phyloP scores from a whole-genome alignment of 1,140 invertebrate species.

The Drosophila fuyamai region DNA sequence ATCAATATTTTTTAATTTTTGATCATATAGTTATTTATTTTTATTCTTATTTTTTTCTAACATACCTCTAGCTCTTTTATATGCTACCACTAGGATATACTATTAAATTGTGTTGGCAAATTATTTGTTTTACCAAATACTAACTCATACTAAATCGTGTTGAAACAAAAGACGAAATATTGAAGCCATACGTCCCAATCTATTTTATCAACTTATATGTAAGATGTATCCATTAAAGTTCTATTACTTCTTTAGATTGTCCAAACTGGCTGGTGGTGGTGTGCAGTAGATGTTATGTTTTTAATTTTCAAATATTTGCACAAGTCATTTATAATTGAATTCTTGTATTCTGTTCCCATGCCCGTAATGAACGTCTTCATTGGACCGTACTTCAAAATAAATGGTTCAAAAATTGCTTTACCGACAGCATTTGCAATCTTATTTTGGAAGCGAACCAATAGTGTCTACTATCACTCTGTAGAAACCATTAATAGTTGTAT shows the following conservation, averaged over 20 bases:
- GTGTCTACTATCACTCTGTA: neutral
- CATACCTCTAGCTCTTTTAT: too few relatives aligned
- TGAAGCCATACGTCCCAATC: constrained; percentile 12
- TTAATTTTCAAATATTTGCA: too few relatives aligned
- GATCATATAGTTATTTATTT: too few relatives aligned
- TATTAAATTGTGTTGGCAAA: constrained; percentile 8
- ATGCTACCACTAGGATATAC: too few relatives aligned
- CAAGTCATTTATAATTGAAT: constrained; percentile 42
- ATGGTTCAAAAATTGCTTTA: constrained; percentile 40
- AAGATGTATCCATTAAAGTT: constrained; percentile 10
- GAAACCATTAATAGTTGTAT: neutral
- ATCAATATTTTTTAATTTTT: too few relatives aligned
- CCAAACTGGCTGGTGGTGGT: neutral
- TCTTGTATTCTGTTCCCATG: constrained; percentile 49
- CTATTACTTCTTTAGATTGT: neutral
- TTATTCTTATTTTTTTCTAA: too few relatives aligned
- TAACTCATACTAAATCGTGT: constrained; percentile 8
- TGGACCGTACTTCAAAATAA: constrained; percentile 18
- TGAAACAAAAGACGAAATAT: constrained; percentile 16
- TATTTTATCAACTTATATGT: constrained; percentile 18
- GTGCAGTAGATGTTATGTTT: constrained; percentile 39
- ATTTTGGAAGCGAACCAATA: constrained; percentile 23
- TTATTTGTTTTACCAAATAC: constrained; percentile 17
- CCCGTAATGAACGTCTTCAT: constrained; percentile 14
- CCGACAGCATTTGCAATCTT: constrained; percentile 27